Percentiles rank a stretch among this genome's conserved stretches.
Conservation (phyloP, 2,113 vertebrate genomes). For the Dipodomys merriami region DNA sequence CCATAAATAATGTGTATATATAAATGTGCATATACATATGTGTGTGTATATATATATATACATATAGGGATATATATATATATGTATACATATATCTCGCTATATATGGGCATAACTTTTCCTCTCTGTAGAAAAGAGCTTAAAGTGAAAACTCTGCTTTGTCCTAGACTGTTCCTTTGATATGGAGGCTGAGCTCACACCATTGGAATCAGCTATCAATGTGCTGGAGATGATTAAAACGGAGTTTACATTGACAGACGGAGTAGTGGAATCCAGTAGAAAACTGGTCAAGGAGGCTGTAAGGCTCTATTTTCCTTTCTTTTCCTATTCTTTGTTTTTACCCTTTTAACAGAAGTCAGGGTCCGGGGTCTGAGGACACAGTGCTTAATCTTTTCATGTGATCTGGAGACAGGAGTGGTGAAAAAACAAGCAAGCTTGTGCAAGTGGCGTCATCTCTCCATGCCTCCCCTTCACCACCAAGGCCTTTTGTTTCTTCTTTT, state of each 20-base stretch:
- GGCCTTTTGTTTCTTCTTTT: background rate
- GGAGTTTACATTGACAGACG: conserved; percentile 82
- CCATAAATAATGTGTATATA: background rate
- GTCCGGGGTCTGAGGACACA: background rate
- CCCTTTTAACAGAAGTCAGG: conserved; percentile 36
- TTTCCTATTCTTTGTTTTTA: conserved; percentile 22
- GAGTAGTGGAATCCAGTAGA: conserved; percentile 85
- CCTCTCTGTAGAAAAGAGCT: conserved; percentile 37
- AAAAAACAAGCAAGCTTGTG: background rate
- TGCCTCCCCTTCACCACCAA: background rate
- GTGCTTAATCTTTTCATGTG: conserved; percentile 31
- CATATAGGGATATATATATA: too few relatives aligned
- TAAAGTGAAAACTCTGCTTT: conserved; percentile 69
- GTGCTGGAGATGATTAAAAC: conserved; percentile 87
- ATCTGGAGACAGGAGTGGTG: background rate
- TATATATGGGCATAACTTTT: background rate
- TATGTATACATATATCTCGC: too few relatives aligned
- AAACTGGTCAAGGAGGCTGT: conserved; percentile 91
- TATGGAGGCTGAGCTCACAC: conserved; percentile 84
- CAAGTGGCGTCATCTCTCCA: background rate
- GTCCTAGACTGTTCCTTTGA: conserved; percentile 89
- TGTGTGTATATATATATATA: too few relatives aligned
- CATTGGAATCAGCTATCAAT: conserved; percentile 90
- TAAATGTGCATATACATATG: too few relatives aligned
- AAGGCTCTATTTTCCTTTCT: conserved; percentile 71